Evolutionary conservation across 1,140 invertebrate species (phyloP).

Genomic region (Panagrolaimus sp.): DNA sequence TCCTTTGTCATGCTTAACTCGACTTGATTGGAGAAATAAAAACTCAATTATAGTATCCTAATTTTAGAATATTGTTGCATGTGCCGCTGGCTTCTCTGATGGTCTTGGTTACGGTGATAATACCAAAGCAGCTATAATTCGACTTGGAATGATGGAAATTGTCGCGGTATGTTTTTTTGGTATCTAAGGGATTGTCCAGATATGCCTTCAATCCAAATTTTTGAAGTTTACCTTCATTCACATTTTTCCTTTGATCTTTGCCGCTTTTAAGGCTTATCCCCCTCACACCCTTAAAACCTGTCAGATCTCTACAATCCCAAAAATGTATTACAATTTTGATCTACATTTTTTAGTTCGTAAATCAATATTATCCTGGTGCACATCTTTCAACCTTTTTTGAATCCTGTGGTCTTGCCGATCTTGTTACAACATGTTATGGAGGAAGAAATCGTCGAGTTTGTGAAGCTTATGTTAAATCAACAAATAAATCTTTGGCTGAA

Average conservation of each 20-base stretch:
- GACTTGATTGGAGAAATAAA: too few species aligned
- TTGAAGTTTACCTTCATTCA: too few species aligned
- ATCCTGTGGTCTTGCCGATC: constrained; percentile 94
- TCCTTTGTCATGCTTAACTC: too few species aligned
- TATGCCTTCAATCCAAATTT: too few species aligned
- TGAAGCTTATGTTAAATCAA: constrained; percentile 86
- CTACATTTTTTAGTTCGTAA: constrained; percentile 55
- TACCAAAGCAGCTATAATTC: constrained; percentile 95
- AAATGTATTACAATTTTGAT: too few species aligned
- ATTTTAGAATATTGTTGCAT: constrained; percentile 98
- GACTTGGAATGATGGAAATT: constrained; percentile 78
- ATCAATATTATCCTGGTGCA: constrained; percentile 55
- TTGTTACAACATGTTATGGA: constrained; percentile 97
- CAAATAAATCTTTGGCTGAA: constrained; percentile 78
- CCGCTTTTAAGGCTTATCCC: too few species aligned
- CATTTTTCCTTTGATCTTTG: too few species aligned
- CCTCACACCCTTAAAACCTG: too few species aligned
- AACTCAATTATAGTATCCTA: constrained; percentile 61
- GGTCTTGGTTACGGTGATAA: constrained; percentile 90
- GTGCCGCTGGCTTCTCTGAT: constrained; percentile 93
- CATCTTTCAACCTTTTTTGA: constrained; percentile 91
- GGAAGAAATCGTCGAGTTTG: constrained; percentile 89
- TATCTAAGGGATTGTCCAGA: too few species aligned
- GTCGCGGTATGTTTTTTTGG: too few species aligned
- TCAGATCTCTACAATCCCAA: too few species aligned